A percentile compares a stretch with the other conserved stretches of the same genome.
Conservation (phyloP, 92 coral and sea anemone species). For the Nematostella vectensis region DNA sequence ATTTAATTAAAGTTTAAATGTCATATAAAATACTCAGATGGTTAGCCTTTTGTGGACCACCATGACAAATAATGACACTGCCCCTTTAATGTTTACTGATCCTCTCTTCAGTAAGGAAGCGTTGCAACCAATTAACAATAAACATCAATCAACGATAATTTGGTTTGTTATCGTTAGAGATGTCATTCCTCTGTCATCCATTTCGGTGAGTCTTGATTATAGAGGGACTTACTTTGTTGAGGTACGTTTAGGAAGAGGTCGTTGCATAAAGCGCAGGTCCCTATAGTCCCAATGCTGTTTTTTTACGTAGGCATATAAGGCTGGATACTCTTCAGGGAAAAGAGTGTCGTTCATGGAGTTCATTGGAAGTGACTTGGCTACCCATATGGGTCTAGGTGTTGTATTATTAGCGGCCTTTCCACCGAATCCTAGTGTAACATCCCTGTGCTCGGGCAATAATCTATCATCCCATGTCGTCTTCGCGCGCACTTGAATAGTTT, state of each 20-base stretch:
- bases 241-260: slow-evolving; percentile 63
- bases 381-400: slow-evolving; percentile 84
- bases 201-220: no score
- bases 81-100: no score
- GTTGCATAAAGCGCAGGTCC: slow-evolving; percentile 46
- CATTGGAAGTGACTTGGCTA: slow-evolving; percentile 60
- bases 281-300: slow-evolving; percentile 65
- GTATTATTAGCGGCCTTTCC: slow-evolving; percentile 79
- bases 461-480: slow-evolving; percentile 60
- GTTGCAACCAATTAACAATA: no score
- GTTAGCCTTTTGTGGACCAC: no score
- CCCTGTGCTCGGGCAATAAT: slow-evolving; percentile 56
- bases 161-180: no score
- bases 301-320: slow-evolving; percentile 54
- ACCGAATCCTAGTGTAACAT: slow-evolving; percentile 66
- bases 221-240: slow-evolving; percentile 45
- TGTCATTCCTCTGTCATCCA: no score
- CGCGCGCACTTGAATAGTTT: slow-evolving; percentile 82
- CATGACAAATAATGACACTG: no score
- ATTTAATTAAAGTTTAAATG: no score
- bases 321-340: slow-evolving; percentile 48
- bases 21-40: no score
- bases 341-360: slow-evolving; percentile 56
- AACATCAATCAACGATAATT: no score
- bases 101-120: no score